phyloP scores from a whole-genome alignment of 1,140 invertebrate species.

The Trichonephila clavipes region DNA sequence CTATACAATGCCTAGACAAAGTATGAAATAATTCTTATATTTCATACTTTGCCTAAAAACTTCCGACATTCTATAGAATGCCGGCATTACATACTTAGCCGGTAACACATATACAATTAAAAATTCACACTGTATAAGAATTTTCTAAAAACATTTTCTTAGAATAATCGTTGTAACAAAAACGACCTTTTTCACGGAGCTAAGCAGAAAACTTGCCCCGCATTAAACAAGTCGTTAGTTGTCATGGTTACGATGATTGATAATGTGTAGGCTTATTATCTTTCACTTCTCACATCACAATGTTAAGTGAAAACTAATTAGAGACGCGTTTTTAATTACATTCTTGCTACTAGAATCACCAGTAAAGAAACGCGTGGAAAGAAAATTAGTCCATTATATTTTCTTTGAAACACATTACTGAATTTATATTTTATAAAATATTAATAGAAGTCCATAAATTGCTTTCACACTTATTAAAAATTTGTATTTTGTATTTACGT shows the following conservation, averaged over 20 bases:
- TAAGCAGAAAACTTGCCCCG: background rate
- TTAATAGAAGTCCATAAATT: too few species aligned
- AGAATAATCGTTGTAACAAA: background rate
- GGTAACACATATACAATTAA: too few species aligned
- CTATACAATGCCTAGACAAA: too few species aligned
- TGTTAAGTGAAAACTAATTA: slow-evolving; percentile 18
- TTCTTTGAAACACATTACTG: background rate
- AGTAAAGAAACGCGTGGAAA: background rate
- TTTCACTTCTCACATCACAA: background rate
- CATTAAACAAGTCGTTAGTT: background rate
- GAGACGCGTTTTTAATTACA: background rate
- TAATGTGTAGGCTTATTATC: slow-evolving; percentile 18
- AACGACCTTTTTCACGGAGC: background rate
- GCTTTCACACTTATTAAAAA: too few species aligned
- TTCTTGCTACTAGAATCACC: background rate
- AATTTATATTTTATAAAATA: too few species aligned
- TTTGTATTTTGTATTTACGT: too few species aligned
- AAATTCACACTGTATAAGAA: too few species aligned
- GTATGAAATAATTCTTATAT: too few species aligned
- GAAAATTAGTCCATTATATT: background rate
- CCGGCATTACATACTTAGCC: too few species aligned
- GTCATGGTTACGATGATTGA: slow-evolving; percentile 21
- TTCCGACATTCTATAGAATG: too few species aligned
- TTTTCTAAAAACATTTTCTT: too few species aligned
- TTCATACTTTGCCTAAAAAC: too few species aligned